Evolutionary conservation across 2,888 invertebrate genomes (phyloP).

Genomic region (Ametastegia equiseti): DNA sequence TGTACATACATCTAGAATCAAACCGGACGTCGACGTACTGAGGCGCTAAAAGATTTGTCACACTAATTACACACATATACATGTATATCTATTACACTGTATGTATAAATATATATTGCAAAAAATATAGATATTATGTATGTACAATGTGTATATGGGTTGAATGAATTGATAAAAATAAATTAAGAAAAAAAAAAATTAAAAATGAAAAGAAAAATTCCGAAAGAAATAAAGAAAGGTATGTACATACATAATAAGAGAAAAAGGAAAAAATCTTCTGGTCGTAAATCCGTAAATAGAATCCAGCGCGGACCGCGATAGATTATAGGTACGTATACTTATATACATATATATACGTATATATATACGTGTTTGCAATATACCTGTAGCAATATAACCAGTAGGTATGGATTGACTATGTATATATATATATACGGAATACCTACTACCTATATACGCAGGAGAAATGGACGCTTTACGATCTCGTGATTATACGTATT

Average conservation of each 20-base stretch:
- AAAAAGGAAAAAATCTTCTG: not conserved
- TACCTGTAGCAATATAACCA: not conserved
- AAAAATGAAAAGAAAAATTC: not conserved
- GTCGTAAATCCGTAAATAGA: conserved; percentile 20
- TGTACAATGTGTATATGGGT: too few species aligned
- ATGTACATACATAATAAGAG: not conserved
- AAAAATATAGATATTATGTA: too few species aligned
- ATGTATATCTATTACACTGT: not conserved
- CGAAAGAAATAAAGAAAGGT: not conserved
- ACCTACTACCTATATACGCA: too few species aligned
- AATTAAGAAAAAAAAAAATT: too few species aligned
- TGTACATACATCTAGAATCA: too few species aligned
- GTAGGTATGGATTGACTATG: not conserved
- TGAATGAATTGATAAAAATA: too few species aligned
- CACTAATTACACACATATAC: conserved; percentile 17
- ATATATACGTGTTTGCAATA: not conserved
- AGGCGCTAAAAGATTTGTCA: conserved; percentile 26
- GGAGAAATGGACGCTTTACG: conserved; percentile 20
- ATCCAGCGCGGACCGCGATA: not conserved
- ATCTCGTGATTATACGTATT: conserved; percentile 33
- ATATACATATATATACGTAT: not conserved
- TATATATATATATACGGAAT: too few species aligned
- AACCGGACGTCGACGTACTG: not conserved
- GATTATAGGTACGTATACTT: not conserved
- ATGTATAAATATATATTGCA: not conserved